A percentile compares a stretch with the other conserved stretches of the same genome.
These are phyloP conservation scores for Coelinius sp. DNA, from an alignment of 2,888 invertebrate genomes.

Conservation along the genomic window DNA sequence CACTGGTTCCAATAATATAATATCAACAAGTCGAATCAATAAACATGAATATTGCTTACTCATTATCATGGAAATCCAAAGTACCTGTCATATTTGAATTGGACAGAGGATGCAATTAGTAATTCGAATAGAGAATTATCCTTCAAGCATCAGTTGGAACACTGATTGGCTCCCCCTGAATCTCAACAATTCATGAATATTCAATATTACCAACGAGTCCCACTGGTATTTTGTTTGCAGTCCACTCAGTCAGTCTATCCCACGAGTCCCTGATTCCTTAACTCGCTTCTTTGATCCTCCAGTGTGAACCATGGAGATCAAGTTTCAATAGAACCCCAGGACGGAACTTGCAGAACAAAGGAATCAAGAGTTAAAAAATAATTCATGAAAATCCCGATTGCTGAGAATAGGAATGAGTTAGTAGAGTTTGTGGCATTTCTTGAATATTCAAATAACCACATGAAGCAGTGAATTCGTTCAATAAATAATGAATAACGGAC, in stretches of 20 bases:
- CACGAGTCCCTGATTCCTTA: not conserved
- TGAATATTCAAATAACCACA: constrained; percentile 27
- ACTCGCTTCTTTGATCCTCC: constrained; percentile 4
- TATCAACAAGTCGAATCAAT: not conserved
- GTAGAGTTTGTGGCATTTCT: not conserved
- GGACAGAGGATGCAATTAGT: constrained; percentile 19
- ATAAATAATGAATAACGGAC: constrained; percentile 31
- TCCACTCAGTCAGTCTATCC: constrained; percentile 16
- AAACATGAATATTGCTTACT: not conserved
- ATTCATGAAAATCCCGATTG: constrained; percentile 13
- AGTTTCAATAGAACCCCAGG: not conserved
- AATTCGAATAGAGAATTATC: not conserved
- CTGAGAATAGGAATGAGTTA: constrained; percentile 1
- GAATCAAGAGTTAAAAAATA: not conserved
- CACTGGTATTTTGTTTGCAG: constrained; percentile 8
- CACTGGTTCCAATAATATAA: not conserved
- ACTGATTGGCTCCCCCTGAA: constrained; percentile 8
- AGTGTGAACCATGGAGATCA: not conserved
- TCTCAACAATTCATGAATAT: constrained; percentile 23
- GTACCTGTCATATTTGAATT: not conserved
- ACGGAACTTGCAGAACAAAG: not conserved
- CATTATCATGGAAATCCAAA: not conserved
- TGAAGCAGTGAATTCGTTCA: constrained; percentile 14
- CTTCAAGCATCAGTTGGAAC: not conserved
- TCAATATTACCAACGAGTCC: not conserved